Evolutionary conservation across 2,797 vertebrate species (phyloP).

Genomic region (Cottoperca gobio): DNA sequence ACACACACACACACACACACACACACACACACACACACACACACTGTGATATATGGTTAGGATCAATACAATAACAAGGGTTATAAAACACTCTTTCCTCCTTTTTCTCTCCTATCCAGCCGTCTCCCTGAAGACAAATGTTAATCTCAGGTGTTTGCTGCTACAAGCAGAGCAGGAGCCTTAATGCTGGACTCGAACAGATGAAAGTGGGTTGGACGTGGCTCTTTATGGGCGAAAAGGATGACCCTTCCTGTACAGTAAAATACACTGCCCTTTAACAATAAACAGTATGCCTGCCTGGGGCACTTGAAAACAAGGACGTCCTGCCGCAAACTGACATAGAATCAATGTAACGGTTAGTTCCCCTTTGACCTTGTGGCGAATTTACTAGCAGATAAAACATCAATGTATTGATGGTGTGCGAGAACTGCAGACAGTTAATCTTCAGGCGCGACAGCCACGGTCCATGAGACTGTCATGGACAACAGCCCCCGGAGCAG

Average conservation of each 20-base stretch:
- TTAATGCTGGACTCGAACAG: background rate
- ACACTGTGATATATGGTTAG: no score
- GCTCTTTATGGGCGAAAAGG: constrained; percentile 6
- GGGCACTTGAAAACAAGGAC: constrained; percentile 49
- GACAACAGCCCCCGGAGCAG: background rate
- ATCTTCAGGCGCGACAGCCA: constrained; percentile 41
- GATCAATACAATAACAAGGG: background rate
- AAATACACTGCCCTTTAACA: constrained; percentile 32
- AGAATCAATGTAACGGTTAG: constrained; percentile 69
- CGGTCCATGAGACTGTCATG: background rate
- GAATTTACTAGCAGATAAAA: constrained; percentile 62
- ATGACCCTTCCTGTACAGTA: constrained; percentile 4
- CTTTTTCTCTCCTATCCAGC: background rate
- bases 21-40: background rate
- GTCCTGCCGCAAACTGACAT: constrained; percentile 47
- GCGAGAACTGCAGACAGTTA: constrained; percentile 29
- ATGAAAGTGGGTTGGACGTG: background rate
- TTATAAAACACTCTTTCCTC: background rate
- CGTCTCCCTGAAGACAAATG: constrained; percentile 1
- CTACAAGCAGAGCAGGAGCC: background rate
- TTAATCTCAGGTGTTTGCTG: background rate
- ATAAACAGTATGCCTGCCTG: constrained; percentile 29
- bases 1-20: background rate
- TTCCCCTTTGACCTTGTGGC: constrained; percentile 67
- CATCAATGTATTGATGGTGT: constrained; percentile 59